Conservation (phyloP, 2,113 vertebrate genomes). For the Edolisoma coerulescens region DNA sequence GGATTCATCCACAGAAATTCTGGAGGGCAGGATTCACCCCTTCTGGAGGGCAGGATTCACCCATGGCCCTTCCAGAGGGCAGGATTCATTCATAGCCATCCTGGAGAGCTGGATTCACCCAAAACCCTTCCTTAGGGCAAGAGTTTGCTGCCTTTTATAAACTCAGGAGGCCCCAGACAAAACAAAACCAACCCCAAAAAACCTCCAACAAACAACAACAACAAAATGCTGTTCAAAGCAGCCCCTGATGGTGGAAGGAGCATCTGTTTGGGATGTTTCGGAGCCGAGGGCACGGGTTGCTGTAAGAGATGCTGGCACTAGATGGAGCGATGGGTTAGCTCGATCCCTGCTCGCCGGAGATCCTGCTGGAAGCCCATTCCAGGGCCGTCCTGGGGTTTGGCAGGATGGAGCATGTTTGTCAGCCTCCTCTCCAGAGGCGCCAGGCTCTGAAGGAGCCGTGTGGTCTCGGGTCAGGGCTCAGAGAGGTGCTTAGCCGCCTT, state of each 20-base stretch:
- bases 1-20: background rate
- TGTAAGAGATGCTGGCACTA: constrained; percentile 29
- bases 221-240: background rate
- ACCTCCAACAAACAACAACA: background rate
- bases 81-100: background rate
- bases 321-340: constrained; percentile 34
- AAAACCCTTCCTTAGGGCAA: background rate
- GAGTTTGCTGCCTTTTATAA: background rate
- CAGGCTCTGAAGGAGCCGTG: background rate
- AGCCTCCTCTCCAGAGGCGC: background rate
- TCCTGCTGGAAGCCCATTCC: background rate
- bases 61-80: too few relatives aligned
- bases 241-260: background rate
- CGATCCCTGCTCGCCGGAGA: background rate
- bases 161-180: accelerated
- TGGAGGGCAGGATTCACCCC: background rate
- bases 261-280: accelerated
- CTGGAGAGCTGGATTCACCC: background rate
- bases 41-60: background rate
- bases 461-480: background rate
- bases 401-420: background rate
- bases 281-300: background rate
- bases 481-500: background rate
- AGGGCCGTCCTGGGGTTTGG: background rate
- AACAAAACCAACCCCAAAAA: background rate